These are phyloP conservation scores for Sinotaia quadrata DNA, from an alignment of 2,888 invertebrate species.

Conservation along the genomic window DNA sequence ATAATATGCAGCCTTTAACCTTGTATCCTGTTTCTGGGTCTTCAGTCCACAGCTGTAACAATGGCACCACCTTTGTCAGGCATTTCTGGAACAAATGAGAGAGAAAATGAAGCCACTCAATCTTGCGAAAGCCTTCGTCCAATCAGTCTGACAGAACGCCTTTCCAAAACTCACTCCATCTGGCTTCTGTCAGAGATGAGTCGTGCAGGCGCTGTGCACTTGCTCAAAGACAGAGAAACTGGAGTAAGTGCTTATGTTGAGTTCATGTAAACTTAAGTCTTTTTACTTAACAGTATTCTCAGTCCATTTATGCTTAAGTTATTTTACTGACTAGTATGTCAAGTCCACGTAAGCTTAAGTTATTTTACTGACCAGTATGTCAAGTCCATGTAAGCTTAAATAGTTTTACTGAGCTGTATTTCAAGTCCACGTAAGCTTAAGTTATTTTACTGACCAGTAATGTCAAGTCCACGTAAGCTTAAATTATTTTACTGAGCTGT, in stretches of 20 bases:
- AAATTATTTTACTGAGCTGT: too few species aligned
- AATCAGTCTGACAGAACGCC: slow-evolving; percentile 81
- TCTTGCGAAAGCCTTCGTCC: slow-evolving; percentile 42
- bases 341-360: too few species aligned
- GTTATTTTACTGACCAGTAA: too few species aligned
- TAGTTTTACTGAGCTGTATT: too few species aligned
- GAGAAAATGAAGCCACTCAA: background rate
- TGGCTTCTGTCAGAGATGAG: slow-evolving; percentile 97
- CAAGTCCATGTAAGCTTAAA: too few species aligned
- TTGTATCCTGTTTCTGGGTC: background rate
- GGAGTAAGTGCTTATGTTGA: slow-evolving; percentile 89
- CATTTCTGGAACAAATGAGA: background rate
- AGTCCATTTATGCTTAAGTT: too few species aligned
- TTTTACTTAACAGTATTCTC: too few species aligned
- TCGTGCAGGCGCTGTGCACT: slow-evolving; percentile 92
- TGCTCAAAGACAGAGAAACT: slow-evolving; percentile 92
- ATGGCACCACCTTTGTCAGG: background rate
- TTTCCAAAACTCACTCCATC: slow-evolving; percentile 92
- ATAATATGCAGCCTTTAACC: background rate
- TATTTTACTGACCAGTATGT: too few species aligned
- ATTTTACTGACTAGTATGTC: too few species aligned
- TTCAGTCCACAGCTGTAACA: background rate
- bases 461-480: too few species aligned
- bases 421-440: too few species aligned
- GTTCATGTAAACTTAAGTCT: too few species aligned